A percentile compares a stretch with the other conserved stretches of the same genome.
These are phyloP conservation scores for Muntiacus muntjak DNA, from an alignment of 2,113 vertebrate genomes.

Conservation along the genomic window DNA sequence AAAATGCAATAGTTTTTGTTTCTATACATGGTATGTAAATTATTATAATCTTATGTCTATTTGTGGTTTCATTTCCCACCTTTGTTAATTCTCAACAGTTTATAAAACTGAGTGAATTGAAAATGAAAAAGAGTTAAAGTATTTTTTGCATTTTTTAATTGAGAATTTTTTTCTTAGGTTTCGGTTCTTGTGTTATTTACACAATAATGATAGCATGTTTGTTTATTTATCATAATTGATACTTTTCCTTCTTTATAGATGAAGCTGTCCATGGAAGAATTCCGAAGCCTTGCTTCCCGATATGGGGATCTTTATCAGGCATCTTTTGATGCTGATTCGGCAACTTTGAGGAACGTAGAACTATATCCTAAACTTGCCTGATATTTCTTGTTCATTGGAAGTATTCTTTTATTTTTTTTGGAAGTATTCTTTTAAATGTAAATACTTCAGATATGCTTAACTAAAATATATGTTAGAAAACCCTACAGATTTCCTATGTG, in stretches of 20 bases:
- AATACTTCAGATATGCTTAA: background rate
- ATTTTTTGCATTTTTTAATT: background rate
- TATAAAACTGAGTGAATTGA: background rate
- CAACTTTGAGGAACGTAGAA: slow-evolving; percentile 94
- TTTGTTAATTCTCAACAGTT: slow-evolving; percentile 20
- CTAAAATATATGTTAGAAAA: background rate
- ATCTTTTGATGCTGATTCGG: slow-evolving; percentile 96
- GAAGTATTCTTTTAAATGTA: background rate
- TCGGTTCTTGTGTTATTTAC: background rate
- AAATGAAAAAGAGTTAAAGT: background rate
- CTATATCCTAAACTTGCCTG: slow-evolving; percentile 88
- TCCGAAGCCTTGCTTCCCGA: slow-evolving; percentile 88
- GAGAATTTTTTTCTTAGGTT: background rate
- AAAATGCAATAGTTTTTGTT: slow-evolving; percentile 11
- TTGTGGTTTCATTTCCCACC: background rate
- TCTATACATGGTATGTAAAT: background rate
- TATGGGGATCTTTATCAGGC: slow-evolving; percentile 97
- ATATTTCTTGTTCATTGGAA: background rate
- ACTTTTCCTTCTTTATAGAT: slow-evolving; percentile 82
- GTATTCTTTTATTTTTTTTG: background rate
- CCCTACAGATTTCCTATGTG: slow-evolving; percentile 4
- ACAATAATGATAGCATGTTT: background rate
- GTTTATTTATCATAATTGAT: background rate
- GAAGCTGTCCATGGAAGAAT: slow-evolving; percentile 97
- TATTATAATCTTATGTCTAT: background rate